Base-by-base conservation (phyloP, 2,888 invertebrate genomes). In the Saturnia pavonia region DNA sequence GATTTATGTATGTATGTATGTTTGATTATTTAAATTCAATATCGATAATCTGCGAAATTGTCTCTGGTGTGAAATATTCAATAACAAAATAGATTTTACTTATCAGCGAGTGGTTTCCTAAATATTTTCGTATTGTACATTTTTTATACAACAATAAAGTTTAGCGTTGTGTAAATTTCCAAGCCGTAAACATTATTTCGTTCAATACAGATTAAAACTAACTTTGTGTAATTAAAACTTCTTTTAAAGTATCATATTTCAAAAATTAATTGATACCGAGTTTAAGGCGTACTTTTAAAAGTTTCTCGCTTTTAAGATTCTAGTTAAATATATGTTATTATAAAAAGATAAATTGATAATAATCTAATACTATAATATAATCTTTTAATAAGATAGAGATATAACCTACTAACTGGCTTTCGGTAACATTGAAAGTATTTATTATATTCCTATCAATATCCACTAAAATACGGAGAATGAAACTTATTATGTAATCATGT, bases 191-290 rank as follows among this genome's bases (percentile, higher is more conserved):
- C 27, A 12, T 27, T 14, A 60, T 60, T 60, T 3, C 25, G 25
- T 27, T 27, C 16, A 27, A 14, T 60, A 60, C 14, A 25, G 12
- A 60, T 60, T 27, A 27, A 60, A 27, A 60, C 27, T 60, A 25
- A 60, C 57, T 60, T 60, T 60, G 25, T 27, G 27, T 60, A 60
- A 60, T 60, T 25, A 60, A 60, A 60, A 60, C 57, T 25, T 25
- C 27, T 60, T 60, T 60, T 14, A 60, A 3, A 25, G 57, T 60
- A 60, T 60, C 25, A 60, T 27, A 60, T 60, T 60, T 60, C 7
- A 27, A 27, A 60, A 60, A n/a, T 48, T n/a, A 19, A 54, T 54
- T 54, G 11, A 22, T 22, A n/a, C 22, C 9, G 22, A 22, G 22
- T 48, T 16, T 48, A 48, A 54, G 54, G n/a, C 2, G 19, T 22